A percentile compares a stretch with the other conserved stretches of the same genome.
Evolutionary conservation across 2,888 invertebrate species (phyloP).

Genomic region (Onthophagus sagittarius): DNA sequence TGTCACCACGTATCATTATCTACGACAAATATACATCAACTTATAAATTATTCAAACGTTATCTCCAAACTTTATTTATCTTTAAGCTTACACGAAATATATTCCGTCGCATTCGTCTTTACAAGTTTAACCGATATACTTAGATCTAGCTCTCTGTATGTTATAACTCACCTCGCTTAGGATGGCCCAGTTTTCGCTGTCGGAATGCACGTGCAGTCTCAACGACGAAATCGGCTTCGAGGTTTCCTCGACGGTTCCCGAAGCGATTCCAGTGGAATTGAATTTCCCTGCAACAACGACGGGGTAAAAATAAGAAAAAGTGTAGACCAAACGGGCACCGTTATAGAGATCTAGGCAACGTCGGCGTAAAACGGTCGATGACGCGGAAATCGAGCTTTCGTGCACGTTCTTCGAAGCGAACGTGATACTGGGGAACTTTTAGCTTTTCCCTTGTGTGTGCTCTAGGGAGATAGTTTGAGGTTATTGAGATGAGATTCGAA

Average conservation of each 20-base stretch:
- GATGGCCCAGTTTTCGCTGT: slow-evolving; percentile 86
- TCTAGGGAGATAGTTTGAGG: background rate
- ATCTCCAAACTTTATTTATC: background rate
- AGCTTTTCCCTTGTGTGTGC: background rate
- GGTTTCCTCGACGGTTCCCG: slow-evolving; percentile 61
- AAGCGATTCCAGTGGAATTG: slow-evolving; percentile 77
- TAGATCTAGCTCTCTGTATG: background rate
- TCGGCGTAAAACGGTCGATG: background rate
- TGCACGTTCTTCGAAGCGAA: background rate
- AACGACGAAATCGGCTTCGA: slow-evolving; percentile 68
- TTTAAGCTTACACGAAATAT: background rate
- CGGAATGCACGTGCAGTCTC: slow-evolving; percentile 72
- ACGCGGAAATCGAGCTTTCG: background rate
- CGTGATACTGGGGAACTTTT: background rate
- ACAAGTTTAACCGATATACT: background rate
- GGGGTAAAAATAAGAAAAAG: background rate
- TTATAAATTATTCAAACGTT: background rate
- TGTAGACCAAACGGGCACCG: background rate
- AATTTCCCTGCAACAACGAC: slow-evolving; percentile 57
- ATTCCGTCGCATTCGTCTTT: background rate
- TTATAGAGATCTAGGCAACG: background rate
- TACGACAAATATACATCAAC: slow-evolving; percentile 26
- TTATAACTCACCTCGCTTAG: slow-evolving; percentile 74
- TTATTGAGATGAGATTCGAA: background rate
- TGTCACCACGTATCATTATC: slow-evolving; percentile 45